Percentiles rank a stretch among this genome's conserved stretches.
Conservation (phyloP, 2,888 invertebrate genomes). For the Stomorhina lunata region DNA sequence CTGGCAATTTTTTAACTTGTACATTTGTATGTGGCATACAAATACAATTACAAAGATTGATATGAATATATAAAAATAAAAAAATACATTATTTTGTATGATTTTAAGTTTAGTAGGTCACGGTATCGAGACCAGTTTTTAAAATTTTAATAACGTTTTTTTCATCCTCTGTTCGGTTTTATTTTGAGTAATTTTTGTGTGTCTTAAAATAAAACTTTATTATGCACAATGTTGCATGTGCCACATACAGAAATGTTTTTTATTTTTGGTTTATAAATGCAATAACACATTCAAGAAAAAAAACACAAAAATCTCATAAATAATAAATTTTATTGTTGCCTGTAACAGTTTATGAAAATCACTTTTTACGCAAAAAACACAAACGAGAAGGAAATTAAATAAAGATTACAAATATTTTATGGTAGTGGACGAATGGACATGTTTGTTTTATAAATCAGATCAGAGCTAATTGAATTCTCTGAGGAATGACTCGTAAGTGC, state of each 20-base stretch:
- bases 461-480: conserved; percentile 7
- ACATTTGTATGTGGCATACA: neutral
- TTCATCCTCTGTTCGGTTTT: neutral
- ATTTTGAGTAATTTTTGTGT: conserved; percentile 26
- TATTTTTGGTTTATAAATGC: neutral
- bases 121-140: conserved; percentile 62
- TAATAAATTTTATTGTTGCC: neutral
- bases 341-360: neutral
- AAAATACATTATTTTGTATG: neutral
- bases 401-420: neutral
- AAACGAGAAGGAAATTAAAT: neutral
- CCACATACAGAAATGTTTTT: neutral
- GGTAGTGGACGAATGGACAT: neutral
- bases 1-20: conserved; percentile 27
- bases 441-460: neutral
- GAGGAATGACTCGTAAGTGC: neutral
- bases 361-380: neutral
- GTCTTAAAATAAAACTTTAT: conserved; percentile 29
- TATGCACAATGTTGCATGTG: conserved; percentile 14
- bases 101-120: conserved; percentile 65
- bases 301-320: conserved; percentile 2
- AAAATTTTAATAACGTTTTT: conserved; percentile 38
- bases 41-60: neutral
- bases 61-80: neutral
- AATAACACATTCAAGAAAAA: neutral